Conservation (phyloP, 2,888 invertebrate genomes). For the Onchidella celtica region DNA sequence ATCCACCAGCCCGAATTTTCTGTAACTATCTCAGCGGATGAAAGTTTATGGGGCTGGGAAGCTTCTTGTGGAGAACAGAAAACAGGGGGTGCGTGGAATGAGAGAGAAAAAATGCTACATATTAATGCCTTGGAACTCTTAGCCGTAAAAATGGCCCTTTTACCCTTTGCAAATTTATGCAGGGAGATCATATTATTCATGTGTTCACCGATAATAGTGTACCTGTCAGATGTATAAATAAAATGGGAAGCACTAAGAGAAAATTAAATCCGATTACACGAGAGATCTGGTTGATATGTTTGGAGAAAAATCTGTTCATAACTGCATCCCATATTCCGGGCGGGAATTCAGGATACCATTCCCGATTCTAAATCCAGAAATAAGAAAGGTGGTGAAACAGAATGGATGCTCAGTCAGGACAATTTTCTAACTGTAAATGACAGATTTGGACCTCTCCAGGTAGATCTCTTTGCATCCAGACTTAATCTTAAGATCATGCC, state of each 20-base stretch:
- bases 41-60: not conserved
- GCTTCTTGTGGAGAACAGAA: not conserved
- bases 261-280: not conserved
- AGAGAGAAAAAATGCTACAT: not conserved
- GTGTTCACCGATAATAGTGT: not conserved
- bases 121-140: not conserved
- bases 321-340: not conserved
- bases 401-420: not conserved
- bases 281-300: not conserved
- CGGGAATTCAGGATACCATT: not conserved
- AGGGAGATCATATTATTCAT: not conserved
- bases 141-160: not conserved
- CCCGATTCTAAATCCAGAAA: not conserved
- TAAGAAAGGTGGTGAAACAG: not conserved
- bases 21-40: not conserved
- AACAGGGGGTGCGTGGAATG: not conserved
- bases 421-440: not conserved
- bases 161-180: not conserved
- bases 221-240: not conserved
- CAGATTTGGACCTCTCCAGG: not conserved
- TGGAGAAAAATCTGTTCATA: not conserved
- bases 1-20: not conserved
- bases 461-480: not conserved
- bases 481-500: not conserved
- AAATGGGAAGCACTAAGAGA: not conserved